Conservation (phyloP, 2,797 vertebrate species). For the Tapirus indicus region DNA sequence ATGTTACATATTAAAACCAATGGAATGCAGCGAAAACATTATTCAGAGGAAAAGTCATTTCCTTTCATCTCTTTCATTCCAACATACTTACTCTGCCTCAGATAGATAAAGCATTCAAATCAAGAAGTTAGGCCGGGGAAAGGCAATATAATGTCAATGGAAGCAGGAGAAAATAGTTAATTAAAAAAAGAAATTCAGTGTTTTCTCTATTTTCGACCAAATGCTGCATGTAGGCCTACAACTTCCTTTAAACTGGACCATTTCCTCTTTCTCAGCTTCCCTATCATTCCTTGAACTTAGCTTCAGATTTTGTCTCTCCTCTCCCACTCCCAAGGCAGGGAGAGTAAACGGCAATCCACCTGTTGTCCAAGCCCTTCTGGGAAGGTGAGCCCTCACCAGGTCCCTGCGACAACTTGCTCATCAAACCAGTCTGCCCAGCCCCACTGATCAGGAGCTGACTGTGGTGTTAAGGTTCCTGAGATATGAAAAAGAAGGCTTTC, state of each 20-base stretch:
- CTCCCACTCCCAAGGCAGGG: not conserved
- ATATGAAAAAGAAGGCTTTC: not conserved
- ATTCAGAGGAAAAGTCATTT: slow-evolving; percentile 22
- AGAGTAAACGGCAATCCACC: not conserved
- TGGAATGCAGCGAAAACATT: not conserved
- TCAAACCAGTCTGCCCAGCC: not conserved
- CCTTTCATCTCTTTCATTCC: not conserved
- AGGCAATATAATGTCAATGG: not conserved
- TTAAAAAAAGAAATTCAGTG: not conserved
- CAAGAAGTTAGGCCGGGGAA: not conserved
- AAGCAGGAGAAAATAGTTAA: not conserved
- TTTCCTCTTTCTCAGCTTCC: not conserved
- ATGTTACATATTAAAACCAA: not conserved
- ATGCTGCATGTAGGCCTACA: not conserved
- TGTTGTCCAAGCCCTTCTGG: not conserved
- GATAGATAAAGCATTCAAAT: not conserved
- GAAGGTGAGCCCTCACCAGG: not conserved
- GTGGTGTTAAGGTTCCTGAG: not conserved
- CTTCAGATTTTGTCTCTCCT: not conserved
- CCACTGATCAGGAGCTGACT: not conserved
- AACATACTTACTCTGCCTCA: not conserved
- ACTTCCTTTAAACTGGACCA: not conserved
- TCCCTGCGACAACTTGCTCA: not conserved
- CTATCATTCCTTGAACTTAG: not conserved
- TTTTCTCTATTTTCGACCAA: not conserved